Percentiles rank a stretch among this genome's conserved stretches.
Conservation (phyloP, 1,140 invertebrate species). For the Heliconius himera region DNA sequence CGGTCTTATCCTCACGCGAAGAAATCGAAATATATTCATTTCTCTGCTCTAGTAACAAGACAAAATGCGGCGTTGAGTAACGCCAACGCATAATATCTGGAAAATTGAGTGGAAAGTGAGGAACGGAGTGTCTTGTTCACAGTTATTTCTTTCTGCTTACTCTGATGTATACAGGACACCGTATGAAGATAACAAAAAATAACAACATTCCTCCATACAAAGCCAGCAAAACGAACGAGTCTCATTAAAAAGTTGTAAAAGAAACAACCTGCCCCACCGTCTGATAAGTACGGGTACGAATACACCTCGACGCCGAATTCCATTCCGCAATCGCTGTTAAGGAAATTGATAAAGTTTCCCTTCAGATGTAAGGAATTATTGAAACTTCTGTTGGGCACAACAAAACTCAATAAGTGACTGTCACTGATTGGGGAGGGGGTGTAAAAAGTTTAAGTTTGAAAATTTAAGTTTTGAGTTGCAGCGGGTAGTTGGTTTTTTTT, state of each 20-base stretch:
- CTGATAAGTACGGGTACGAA: constrained; percentile 14
- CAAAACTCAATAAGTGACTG: constrained; percentile 79
- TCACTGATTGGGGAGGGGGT: constrained; percentile 68
- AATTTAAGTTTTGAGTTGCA: constrained; percentile 26
- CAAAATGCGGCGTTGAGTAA: too few relatives aligned
- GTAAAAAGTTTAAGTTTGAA: constrained; percentile 35
- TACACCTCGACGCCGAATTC: constrained; percentile 40
- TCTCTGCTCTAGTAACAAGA: too few relatives aligned
- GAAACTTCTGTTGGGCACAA: constrained; percentile 73
- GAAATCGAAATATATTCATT: too few relatives aligned
- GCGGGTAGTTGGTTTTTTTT: constrained; percentile 14
- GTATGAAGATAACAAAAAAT: neutral
- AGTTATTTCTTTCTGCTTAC: too few relatives aligned
- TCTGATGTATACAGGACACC: neutral
- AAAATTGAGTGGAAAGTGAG: too few relatives aligned
- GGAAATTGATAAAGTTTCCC: constrained; percentile 78
- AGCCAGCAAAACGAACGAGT: constrained; percentile 2
- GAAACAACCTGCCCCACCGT: neutral
- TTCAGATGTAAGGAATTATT: constrained; percentile 71
- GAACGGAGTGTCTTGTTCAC: too few relatives aligned
- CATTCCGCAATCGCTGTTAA: constrained; percentile 60
- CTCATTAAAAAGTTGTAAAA: constrained; percentile 15
- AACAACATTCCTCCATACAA: neutral
- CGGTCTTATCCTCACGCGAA: too few relatives aligned
- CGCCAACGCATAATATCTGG: too few relatives aligned